Conservation (phyloP, 2,888 invertebrate species). For the Epicampocera succincta region DNA sequence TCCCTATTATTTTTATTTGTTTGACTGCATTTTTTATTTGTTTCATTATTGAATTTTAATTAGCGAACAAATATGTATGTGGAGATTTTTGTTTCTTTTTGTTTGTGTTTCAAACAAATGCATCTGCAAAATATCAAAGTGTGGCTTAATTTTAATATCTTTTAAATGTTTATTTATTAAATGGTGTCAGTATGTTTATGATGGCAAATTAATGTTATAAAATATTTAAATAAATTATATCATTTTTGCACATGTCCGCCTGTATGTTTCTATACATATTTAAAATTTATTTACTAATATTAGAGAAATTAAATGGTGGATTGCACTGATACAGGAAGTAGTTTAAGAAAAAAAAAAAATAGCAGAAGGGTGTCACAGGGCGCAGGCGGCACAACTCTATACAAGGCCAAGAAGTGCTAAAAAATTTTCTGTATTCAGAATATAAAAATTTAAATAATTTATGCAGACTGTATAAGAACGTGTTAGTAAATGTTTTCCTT, state of each 20-base stretch:
- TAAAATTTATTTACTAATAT: neutral
- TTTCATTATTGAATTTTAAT: conserved; percentile 48
- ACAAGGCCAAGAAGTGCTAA: too few relatives aligned
- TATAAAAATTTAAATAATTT: too few relatives aligned
- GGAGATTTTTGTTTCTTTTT: neutral
- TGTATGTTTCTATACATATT: conserved; percentile 13
- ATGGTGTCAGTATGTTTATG: conserved; percentile 37
- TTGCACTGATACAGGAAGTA: too few relatives aligned
- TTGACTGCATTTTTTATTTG: conserved; percentile 8
- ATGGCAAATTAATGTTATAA: conserved; percentile 34
- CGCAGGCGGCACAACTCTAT: too few relatives aligned
- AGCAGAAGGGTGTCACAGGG: too few relatives aligned
- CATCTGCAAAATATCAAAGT: neutral
- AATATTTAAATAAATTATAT: neutral
- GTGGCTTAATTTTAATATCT: conserved; percentile 10
- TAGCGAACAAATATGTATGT: conserved; percentile 37
- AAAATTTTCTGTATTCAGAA: too few relatives aligned
- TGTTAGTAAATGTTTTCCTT: too few relatives aligned
- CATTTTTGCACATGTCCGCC: too few relatives aligned
- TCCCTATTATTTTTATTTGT: conserved; percentile 6
- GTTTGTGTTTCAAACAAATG: conserved; percentile 4
- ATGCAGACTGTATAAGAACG: too few relatives aligned
- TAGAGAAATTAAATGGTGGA: neutral
- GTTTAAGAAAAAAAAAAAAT: too few relatives aligned
- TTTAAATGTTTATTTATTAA: conserved; percentile 42